phyloP scores from a whole-genome alignment of 2,113 vertebrate species.

The Eulemur rufifrons region DNA sequence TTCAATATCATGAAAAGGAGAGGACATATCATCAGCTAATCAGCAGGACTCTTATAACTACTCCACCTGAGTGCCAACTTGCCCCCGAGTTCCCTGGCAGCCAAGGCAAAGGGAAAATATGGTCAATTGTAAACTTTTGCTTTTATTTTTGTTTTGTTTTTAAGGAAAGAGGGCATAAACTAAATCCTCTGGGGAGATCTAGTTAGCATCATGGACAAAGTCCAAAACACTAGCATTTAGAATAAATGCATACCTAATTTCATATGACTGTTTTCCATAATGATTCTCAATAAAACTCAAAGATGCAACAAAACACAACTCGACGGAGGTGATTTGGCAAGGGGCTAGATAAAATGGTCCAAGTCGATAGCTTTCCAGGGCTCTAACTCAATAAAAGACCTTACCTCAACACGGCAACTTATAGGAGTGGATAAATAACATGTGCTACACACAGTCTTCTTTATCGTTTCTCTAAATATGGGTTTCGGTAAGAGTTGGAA shows the following conservation, averaged over 20 bases:
- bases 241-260: background rate
- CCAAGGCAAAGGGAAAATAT: background rate
- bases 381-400: background rate
- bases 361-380: background rate
- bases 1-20: background rate
- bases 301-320: background rate
- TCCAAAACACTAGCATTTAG: background rate
- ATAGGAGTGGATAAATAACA: background rate
- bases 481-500: background rate
- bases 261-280: background rate
- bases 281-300: background rate
- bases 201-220: background rate
- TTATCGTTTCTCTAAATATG: background rate
- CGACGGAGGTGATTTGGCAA: constrained; percentile 37
- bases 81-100: background rate
- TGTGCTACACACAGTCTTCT: background rate
- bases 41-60: too few relatives aligned
- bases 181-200: background rate
- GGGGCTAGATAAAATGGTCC: background rate
- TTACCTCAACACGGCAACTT: background rate
- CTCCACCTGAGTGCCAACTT: background rate
- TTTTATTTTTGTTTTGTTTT: constrained; percentile 36
- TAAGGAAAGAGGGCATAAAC: background rate
- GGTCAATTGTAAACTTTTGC: background rate
- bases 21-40: fast-evolving